Base-by-base conservation (phyloP, 2,888 invertebrate genomes). In the Beris morrisii region DNA sequence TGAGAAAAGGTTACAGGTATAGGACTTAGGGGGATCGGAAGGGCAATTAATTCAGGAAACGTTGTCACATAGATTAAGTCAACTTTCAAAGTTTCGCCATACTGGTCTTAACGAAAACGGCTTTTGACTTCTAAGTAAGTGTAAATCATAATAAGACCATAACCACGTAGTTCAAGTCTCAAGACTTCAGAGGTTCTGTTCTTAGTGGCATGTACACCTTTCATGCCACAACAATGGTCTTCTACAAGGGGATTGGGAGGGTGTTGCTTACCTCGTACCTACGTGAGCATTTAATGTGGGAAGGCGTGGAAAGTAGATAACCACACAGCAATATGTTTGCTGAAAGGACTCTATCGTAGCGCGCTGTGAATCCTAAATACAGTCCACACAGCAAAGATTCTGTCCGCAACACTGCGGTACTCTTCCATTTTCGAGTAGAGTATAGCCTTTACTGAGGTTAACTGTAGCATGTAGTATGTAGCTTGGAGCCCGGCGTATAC, bases 41-140 rank as follows among this genome's bases (percentile, higher is more conserved):
- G 57, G 65, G 68, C 65, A 68, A 68, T 68, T 68, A 68, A 68
- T 68, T 68, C 68, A 68, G 57, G 59, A 63, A 68, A 68, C 65
- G 68, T 68, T 66, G 65, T 61, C 44, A 65, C 63, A 68, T 68
- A 65, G 68, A 65, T 65, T 68, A 65, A 68, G 65, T 65, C 68
- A 55, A 68, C 68, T 68, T 65, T 58, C 45, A 45, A 68, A 68
- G 32, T 66, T 63, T 64, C 11, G 38, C 57, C 31, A n/a, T 43
- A 32, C 56, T 11, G 43, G 56, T 59, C 56, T 45, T 56, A 57
- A 31, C 46, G 32, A 44, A 44, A 50, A 65, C 53, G 65, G 59
- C 57, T 15, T 57, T 56, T 38, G 64, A 67, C 63, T 65, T 59
- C 46, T 59, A 65, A 65, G 61, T 55, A 65, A 52, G 56, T 65